Evolutionary conservation across 2,888 invertebrate genomes (phyloP).

Genomic region (Chalcis sispes): DNA sequence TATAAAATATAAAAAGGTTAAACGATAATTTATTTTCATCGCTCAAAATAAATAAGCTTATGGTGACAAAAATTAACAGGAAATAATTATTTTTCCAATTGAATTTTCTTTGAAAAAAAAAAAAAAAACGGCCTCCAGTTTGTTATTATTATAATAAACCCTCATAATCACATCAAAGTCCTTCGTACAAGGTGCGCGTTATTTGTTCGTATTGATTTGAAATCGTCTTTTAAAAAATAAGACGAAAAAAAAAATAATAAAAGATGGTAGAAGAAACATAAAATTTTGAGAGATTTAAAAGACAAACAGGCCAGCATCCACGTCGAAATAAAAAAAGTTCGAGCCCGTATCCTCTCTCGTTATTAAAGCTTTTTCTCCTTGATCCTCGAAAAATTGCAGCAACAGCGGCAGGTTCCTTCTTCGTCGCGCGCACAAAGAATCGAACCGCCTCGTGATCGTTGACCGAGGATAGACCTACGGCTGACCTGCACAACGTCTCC

Average conservation of each 20-base stretch:
- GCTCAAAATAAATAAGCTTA: too few relatives aligned
- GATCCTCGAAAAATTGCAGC: constrained; percentile 68
- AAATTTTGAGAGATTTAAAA: constrained; percentile 53
- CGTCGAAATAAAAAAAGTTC: constrained; percentile 20
- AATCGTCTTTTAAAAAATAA: neutral
- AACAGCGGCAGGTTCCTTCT: constrained; percentile 70
- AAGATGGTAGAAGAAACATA: too few relatives aligned
- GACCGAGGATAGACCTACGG: constrained; percentile 56
- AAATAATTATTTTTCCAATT: too few relatives aligned
- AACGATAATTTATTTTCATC: too few relatives aligned
- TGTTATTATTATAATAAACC: too few relatives aligned
- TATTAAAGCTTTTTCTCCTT: constrained; percentile 39
- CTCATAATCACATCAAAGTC: constrained; percentile 11
- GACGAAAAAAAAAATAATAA: neutral
- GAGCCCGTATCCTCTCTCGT: constrained; percentile 51
- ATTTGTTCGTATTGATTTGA: constrained; percentile 12
- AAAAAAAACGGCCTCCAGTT: too few relatives aligned
- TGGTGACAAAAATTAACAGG: too few relatives aligned
- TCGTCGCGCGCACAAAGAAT: constrained; percentile 42
- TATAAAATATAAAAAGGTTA: too few relatives aligned
- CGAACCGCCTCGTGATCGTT: constrained; percentile 44
- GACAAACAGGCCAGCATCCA: constrained; percentile 26
- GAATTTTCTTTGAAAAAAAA: too few relatives aligned
- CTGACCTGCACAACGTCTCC: constrained; percentile 60
- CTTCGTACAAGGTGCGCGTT: constrained; percentile 21